Conservation (phyloP, 2,888 invertebrate genomes). For the Lepidochrysops patricia region DNA sequence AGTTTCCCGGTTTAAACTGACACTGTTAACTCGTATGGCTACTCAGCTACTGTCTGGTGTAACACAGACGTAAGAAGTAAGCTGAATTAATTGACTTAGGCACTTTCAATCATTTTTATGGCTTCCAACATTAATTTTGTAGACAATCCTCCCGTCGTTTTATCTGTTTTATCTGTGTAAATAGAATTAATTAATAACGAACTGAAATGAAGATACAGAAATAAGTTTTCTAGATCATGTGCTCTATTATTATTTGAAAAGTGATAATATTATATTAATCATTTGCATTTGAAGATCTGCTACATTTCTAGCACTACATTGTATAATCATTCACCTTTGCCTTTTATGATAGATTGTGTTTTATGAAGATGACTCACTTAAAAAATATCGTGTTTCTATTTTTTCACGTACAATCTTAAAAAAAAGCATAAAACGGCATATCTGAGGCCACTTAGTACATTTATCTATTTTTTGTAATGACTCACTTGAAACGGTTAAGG, state of each 20-base stretch:
- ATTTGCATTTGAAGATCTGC: neutral
- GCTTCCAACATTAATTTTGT: neutral
- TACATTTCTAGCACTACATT: neutral
- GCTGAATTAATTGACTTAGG: slow-evolving; percentile 2
- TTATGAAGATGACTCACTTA: neutral
- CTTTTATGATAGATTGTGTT: neutral
- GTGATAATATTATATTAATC: neutral
- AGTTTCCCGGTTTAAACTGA: neutral
- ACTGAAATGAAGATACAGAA: neutral
- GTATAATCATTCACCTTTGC: neutral
- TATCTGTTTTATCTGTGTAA: too few relatives aligned
- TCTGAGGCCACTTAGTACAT: too few relatives aligned
- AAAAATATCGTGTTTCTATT: neutral
- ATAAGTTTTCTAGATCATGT: too few relatives aligned
- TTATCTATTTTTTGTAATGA: too few relatives aligned
- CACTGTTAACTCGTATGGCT: neutral
- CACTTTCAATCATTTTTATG: slow-evolving; percentile 4
- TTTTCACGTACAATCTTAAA: neutral
- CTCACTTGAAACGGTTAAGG: too few relatives aligned
- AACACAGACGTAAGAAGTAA: neutral
- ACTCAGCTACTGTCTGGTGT: neutral
- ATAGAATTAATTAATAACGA: neutral
- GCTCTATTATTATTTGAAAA: neutral
- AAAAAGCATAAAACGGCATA: too few relatives aligned
- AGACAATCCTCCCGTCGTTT: neutral